Conservation (phyloP, 2,888 invertebrate genomes). For the Ischnus inquisitorius region DNA sequence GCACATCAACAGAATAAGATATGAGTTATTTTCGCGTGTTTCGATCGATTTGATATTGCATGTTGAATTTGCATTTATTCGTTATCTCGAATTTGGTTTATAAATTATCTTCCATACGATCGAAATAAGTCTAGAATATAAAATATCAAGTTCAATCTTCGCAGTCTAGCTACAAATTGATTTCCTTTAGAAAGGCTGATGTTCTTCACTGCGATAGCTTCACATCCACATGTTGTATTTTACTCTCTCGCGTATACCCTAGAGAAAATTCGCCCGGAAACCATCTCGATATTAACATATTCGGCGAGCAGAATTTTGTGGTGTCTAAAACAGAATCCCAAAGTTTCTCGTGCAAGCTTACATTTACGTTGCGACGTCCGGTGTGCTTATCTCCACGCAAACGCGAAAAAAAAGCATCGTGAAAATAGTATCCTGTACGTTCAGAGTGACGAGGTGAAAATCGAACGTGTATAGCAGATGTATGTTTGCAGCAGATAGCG, state of each 20-base stretch:
- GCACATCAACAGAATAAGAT: neutral
- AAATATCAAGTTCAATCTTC: no score
- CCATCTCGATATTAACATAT: neutral
- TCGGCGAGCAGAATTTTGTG: neutral
- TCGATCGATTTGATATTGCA: no score
- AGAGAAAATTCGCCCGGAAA: neutral
- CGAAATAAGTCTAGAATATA: no score
- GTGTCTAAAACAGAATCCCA: conserved; percentile 16
- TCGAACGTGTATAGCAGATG: conserved; percentile 17
- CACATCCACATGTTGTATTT: neutral
- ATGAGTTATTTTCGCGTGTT: neutral
- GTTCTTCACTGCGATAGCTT: neutral
- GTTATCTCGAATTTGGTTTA: no score
- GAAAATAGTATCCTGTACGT: neutral
- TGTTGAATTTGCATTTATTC: no score
- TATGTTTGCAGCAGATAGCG: conserved; percentile 14
- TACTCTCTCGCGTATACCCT: no score
- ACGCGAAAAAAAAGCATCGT: neutral
- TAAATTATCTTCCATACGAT: no score
- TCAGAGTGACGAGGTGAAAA: conserved; percentile 42
- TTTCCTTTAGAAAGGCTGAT: neutral
- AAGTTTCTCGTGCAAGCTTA: neutral
- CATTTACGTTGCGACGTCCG: no score
- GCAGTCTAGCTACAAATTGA: neutral
- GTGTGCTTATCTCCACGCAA: neutral